Evolutionary conservation across 1,140 invertebrate genomes (phyloP).

Genomic region (Drosophila cardini): DNA sequence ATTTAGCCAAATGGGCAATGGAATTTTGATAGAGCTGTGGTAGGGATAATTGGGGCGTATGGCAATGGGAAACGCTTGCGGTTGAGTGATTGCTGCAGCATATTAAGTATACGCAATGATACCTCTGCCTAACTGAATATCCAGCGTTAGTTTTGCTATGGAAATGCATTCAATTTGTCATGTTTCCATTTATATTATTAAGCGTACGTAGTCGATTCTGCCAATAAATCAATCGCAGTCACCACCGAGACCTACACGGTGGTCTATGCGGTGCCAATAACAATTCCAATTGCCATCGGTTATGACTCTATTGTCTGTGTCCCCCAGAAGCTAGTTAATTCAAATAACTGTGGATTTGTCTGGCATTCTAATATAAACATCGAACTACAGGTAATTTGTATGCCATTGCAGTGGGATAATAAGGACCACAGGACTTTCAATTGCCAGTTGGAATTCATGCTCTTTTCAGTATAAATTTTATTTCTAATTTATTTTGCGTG

Average conservation of each 20-base stretch:
- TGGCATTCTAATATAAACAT: not conserved
- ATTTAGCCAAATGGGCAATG: slow-evolving; percentile 19
- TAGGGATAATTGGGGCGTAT: not conserved
- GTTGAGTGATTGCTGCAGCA: slow-evolving; percentile 64
- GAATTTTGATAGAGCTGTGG: not conserved
- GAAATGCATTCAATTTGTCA: slow-evolving; percentile 57
- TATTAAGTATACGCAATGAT: slow-evolving; percentile 60
- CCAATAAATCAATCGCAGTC: slow-evolving; percentile 62
- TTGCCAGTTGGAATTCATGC: slow-evolving; percentile 12
- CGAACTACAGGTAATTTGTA: slow-evolving; percentile 7
- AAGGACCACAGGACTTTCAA: slow-evolving; percentile 9
- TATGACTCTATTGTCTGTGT: slow-evolving; percentile 10
- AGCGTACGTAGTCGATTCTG: slow-evolving; percentile 48
- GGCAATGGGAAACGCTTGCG: slow-evolving; percentile 37
- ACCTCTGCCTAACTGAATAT: not conserved
- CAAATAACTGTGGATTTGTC: not conserved
- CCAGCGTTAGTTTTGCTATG: slow-evolving; percentile 25
- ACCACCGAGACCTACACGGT: not conserved
- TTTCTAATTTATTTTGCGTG: slow-evolving; percentile 39
- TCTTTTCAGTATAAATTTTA: slow-evolving; percentile 12
- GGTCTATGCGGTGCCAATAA: not conserved
- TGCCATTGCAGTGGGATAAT: slow-evolving; percentile 1
- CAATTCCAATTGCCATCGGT: slow-evolving; percentile 8
- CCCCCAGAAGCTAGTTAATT: not conserved
- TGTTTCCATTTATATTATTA: slow-evolving; percentile 55